These are phyloP conservation scores for Rhinopomastus cyanomelas DNA, from an alignment of 2,113 vertebrate species.

Conservation along the genomic window DNA sequence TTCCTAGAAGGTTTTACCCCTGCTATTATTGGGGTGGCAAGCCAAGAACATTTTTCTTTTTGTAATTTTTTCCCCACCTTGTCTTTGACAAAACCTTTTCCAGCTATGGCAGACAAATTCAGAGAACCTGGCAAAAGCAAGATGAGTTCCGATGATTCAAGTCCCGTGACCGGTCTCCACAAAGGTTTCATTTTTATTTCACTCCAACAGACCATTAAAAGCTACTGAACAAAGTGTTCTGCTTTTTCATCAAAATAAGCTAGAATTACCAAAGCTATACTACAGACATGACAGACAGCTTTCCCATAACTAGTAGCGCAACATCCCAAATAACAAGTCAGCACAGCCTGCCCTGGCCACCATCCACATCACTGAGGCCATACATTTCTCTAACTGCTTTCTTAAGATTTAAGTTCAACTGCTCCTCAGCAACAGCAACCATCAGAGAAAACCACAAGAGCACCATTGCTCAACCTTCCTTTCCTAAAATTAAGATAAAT, in stretches of 20 bases:
- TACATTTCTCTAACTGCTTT: background rate
- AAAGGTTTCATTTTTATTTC: background rate
- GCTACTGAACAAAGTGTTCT: background rate
- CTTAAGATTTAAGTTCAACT: background rate
- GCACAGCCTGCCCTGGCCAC: background rate
- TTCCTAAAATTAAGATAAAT: background rate
- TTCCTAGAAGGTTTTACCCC: slow-evolving; percentile 38
- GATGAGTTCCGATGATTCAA: background rate
- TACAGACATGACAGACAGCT: background rate
- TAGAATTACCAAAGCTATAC: background rate
- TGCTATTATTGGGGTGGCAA: background rate
- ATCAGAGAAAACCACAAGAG: background rate
- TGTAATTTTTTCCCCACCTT: background rate
- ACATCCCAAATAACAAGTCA: background rate
- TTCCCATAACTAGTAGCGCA: background rate
- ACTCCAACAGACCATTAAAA: background rate
- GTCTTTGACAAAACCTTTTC: background rate
- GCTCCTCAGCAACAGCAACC: background rate
- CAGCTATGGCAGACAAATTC: background rate
- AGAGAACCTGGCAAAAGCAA: slow-evolving; percentile 6
- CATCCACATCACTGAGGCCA: rapidly evolving
- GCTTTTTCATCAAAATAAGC: slow-evolving; percentile 10
- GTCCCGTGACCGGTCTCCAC: background rate
- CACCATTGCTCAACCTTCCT: background rate
- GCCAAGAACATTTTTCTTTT: background rate